Evolutionary conservation across 2,888 invertebrate genomes (phyloP).

Genomic region (Drosophila merina): DNA sequence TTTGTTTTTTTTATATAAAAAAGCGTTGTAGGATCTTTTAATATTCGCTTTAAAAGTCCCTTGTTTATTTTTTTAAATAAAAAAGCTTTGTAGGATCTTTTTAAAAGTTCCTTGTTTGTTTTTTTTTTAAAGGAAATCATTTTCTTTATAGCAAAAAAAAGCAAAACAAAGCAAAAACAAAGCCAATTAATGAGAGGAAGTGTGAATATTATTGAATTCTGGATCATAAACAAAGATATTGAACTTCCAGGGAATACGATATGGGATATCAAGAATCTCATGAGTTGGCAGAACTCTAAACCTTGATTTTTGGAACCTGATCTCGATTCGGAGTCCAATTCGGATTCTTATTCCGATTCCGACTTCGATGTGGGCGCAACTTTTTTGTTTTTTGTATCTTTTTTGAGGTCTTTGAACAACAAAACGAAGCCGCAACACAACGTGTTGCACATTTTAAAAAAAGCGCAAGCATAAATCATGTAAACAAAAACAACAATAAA

Average conservation of each 20-base stretch:
- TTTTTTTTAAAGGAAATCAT: neutral
- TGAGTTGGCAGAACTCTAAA: conserved; percentile 4
- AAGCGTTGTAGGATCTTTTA: too few species aligned
- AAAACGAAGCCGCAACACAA: conserved; percentile 9
- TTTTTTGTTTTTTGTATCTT: conserved; percentile 14
- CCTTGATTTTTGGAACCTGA: conserved; percentile 29
- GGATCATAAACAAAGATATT: neutral
- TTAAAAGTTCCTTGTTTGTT: neutral
- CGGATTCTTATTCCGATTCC: neutral
- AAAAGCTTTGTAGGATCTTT: neutral
- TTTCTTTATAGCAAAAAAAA: neutral
- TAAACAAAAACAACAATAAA: conserved; percentile 10
- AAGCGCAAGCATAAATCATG: conserved; percentile 50
- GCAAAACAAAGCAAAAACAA: neutral
- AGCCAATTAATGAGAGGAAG: neutral
- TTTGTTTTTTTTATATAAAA: too few species aligned
- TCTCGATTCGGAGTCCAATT: neutral
- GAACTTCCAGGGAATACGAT: neutral
- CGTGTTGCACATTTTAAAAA: conserved; percentile 39
- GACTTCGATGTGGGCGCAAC: conserved; percentile 27
- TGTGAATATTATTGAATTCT: neutral
- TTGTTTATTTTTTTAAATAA: neutral
- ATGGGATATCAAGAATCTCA: neutral
- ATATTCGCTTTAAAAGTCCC: neutral
- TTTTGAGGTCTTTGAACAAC: conserved; percentile 62